phyloP scores from a whole-genome alignment of 2,797 vertebrate species.

The Anisognathus igniventris region DNA sequence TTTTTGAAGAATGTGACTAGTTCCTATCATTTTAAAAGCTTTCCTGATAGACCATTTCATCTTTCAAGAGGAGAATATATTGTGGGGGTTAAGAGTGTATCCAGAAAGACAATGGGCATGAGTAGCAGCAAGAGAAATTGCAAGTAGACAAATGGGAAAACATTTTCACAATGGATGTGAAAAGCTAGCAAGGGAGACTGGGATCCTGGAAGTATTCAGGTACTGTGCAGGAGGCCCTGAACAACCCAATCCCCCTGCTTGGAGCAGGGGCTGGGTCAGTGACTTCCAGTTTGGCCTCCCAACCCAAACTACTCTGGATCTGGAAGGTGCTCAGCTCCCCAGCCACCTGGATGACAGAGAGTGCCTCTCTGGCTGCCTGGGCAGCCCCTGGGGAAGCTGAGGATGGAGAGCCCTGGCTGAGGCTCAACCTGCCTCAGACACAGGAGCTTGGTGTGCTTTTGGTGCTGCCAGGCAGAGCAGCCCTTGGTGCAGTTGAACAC shows the following conservation, averaged over 20 bases:
- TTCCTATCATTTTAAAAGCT: neutral
- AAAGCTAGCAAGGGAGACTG: neutral
- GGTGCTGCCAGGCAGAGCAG: neutral
- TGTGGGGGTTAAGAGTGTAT: neutral
- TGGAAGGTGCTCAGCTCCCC: neutral
- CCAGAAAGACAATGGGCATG: neutral
- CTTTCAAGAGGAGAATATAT: neutral
- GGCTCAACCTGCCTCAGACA: neutral
- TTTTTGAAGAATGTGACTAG: neutral
- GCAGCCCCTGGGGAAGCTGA: neutral
- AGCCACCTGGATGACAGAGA: rapidly evolving
- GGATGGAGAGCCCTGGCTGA: neutral
- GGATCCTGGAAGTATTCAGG: neutral
- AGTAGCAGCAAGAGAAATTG: neutral
- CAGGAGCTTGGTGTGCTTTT: neutral
- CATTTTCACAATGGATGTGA: neutral
- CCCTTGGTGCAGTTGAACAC: neutral
- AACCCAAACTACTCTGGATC: neutral
- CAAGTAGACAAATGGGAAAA: neutral
- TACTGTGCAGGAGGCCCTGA: neutral
- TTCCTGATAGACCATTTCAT: neutral
- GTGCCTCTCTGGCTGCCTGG: neutral
- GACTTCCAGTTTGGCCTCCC: neutral
- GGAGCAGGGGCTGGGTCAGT: neutral
- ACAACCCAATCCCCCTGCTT: neutral